phyloP scores from a whole-genome alignment of 2,113 vertebrate species.

The Notarius lentiginosus region DNA sequence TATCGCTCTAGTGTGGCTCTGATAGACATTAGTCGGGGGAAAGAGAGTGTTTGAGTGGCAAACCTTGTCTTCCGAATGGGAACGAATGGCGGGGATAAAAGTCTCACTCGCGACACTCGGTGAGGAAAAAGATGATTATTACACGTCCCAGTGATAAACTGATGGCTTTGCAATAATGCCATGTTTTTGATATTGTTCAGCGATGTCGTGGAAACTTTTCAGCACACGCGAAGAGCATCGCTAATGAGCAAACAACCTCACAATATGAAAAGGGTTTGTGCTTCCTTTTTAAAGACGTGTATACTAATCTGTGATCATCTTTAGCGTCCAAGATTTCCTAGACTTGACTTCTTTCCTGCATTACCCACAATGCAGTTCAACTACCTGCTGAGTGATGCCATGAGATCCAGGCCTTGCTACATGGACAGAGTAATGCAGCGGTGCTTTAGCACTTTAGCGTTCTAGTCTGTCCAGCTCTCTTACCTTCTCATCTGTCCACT shows the following conservation, averaged over 20 bases:
- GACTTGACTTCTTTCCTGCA: background rate
- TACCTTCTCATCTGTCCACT: background rate
- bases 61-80: constrained; percentile 50
- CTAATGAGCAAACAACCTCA: constrained; percentile 6
- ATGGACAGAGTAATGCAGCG: background rate
- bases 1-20: constrained; percentile 52
- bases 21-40: constrained; percentile 50
- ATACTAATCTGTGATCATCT: background rate
- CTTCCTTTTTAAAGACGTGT: background rate
- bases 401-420: background rate
- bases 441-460: background rate
- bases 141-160: constrained; percentile 48
- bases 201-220: constrained; percentile 45
- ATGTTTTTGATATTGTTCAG: constrained; percentile 54
- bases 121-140: constrained; percentile 45
- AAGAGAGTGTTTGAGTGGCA: constrained; percentile 43
- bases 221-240: background rate
- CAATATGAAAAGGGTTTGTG: background rate
- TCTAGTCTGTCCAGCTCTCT: background rate
- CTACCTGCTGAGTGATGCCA: background rate
- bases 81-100: constrained; percentile 55
- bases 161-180: constrained; percentile 46
- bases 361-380: background rate
- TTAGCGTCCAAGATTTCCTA: background rate
- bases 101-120: background rate